These are phyloP conservation scores for Drosophila barbarae DNA, from an alignment of 2,888 invertebrate species.

Conservation along the genomic window DNA sequence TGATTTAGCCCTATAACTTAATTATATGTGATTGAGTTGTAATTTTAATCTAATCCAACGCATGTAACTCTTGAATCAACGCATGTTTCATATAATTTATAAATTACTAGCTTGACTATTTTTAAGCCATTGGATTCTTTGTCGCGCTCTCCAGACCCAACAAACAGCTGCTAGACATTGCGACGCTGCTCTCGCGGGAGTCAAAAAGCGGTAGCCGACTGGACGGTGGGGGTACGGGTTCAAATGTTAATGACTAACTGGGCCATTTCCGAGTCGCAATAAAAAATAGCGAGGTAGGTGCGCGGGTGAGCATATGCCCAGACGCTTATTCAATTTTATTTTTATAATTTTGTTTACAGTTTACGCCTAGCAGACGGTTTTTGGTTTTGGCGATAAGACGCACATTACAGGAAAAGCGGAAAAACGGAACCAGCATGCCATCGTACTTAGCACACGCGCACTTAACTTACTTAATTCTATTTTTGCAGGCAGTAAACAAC, in stretches of 20 bases:
- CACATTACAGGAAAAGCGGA: slow-evolving; percentile 35
- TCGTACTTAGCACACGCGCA: slow-evolving; percentile 49
- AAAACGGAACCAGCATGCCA: slow-evolving; percentile 28
- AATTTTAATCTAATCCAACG: not conserved
- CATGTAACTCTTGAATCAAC: not conserved
- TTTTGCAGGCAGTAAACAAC: slow-evolving; percentile 29
- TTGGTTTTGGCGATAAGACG: slow-evolving; percentile 50
- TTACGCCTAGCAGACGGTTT: slow-evolving; percentile 50
- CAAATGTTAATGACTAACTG: slow-evolving; percentile 63
- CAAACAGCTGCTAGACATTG: slow-evolving; percentile 55
- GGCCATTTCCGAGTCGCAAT: slow-evolving; percentile 62
- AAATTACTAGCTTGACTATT: slow-evolving; percentile 14
- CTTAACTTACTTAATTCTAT: slow-evolving; percentile 20
- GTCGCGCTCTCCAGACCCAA: not conserved
- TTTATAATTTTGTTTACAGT: slow-evolving; percentile 61
- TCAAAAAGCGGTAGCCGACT: slow-evolving; percentile 8
- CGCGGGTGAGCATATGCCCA: slow-evolving; percentile 16
- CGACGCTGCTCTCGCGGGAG: slow-evolving; percentile 40
- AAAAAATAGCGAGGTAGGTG: slow-evolving; percentile 33
- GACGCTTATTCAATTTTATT: slow-evolving; percentile 43
- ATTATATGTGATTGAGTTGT: not conserved
- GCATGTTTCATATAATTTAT: not conserved
- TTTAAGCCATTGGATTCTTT: slow-evolving; percentile 15
- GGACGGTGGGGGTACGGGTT: slow-evolving; percentile 32
- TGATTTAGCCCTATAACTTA: not conserved